Conservation (phyloP, 2,888 invertebrate genomes). For the Hirudinaria manillensis region DNA sequence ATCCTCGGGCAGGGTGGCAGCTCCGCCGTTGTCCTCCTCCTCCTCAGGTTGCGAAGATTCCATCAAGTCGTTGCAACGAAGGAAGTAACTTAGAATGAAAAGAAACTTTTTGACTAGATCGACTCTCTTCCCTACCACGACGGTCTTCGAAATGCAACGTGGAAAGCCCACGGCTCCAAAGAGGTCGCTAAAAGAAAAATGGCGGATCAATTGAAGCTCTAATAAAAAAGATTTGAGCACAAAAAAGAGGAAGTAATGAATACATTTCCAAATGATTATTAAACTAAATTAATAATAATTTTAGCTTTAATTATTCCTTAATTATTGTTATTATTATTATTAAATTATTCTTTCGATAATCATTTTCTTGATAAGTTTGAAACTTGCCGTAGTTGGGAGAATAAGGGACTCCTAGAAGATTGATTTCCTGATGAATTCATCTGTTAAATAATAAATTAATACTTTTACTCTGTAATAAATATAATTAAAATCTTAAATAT, state of each 20-base stretch:
- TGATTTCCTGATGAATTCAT: too few species aligned
- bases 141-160: constrained; percentile 69
- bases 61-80: constrained; percentile 66
- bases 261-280: background rate
- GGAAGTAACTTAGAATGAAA: constrained; percentile 76
- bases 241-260: too few species aligned
- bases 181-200: constrained; percentile 60
- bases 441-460: too few species aligned
- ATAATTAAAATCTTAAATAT: too few species aligned
- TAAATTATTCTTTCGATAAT: too few species aligned
- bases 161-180: constrained; percentile 79
- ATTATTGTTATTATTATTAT: too few species aligned
- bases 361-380: background rate
- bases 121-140: constrained; percentile 64
- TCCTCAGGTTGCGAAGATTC: background rate
- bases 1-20: background rate
- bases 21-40: background rate
- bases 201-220: background rate
- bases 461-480: too few species aligned
- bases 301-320: too few species aligned
- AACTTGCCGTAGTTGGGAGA: constrained; percentile 72
- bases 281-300: too few species aligned
- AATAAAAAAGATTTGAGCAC: background rate
- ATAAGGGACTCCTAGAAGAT: constrained; percentile 65
- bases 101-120: constrained; percentile 69